A percentile compares a stretch with the other conserved stretches of the same genome.
Evolutionary conservation across 1,140 invertebrate species (phyloP).

Genomic region (Pogonognathellus flavescens): DNA sequence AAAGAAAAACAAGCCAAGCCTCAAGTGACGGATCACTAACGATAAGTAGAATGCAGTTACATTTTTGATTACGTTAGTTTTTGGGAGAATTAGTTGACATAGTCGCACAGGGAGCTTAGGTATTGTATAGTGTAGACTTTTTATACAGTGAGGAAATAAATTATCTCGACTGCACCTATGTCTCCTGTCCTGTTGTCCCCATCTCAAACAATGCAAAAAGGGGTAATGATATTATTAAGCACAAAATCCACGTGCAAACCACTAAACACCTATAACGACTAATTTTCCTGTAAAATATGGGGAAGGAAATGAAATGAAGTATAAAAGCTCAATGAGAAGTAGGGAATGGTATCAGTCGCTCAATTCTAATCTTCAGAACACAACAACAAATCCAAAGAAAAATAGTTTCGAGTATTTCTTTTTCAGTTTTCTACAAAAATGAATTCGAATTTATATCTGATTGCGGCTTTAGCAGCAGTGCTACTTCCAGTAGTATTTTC

Average conservation of each 20-base stretch:
- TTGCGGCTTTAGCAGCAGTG: constrained; percentile 8
- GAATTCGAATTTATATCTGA: background rate
- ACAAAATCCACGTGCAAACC: too few relatives aligned
- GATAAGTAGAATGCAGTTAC: constrained; percentile 2
- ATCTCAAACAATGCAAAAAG: background rate
- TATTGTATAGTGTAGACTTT: background rate
- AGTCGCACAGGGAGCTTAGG: constrained; percentile 10
- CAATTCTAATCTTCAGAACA: constrained; percentile 3
- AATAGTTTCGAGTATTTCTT: background rate
- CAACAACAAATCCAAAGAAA: background rate
- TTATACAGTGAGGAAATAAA: constrained; percentile 6
- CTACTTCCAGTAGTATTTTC: constrained; percentile 41
- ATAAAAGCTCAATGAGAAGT: constrained; percentile 14
- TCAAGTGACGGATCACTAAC: constrained; percentile 43
- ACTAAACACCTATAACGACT: too few relatives aligned
- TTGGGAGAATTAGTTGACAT: constrained; percentile 46
- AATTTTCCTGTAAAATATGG: background rate
- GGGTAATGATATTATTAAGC: too few relatives aligned
- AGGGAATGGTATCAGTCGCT: constrained; percentile 8
- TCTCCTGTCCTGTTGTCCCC: background rate
- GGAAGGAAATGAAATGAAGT: constrained; percentile 32
- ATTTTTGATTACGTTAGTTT: constrained; percentile 42
- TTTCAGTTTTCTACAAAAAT: background rate
- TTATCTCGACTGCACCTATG: background rate
- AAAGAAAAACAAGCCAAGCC: constrained; percentile 7